Evolutionary conservation across 2,888 invertebrate species (phyloP), one percentile per base, ranked within the genome.

Genomic region (Nemurella pictetii): DNA sequence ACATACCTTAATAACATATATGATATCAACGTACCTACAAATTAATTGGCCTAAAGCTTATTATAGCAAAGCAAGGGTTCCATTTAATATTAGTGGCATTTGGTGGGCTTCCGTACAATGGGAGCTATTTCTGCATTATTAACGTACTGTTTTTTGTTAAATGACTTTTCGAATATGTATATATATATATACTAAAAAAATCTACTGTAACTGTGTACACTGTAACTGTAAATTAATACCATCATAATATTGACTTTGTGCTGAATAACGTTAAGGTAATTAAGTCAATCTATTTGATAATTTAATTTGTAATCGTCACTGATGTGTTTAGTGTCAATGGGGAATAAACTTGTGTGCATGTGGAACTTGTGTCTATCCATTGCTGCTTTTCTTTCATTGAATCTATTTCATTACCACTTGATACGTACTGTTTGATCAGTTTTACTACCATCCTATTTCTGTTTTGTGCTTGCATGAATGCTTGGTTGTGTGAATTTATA

Each of bases 331-430:
- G 82, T 82, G 82, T 82, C 55, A 29, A 82, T 85, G 84, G 81
- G 84, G 86, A 86, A 86, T 86, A 86, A 86, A 86, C 36, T 84
- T 84, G 86, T 85, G 84, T 86, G 86, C 86, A 86, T 86, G 86
- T 86, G 85, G 85, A 84, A 83, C 83, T 83, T 85, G 55, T 82
- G n/a, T 82, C 82, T 82, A 20, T 55, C 55, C 20, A 55, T 55
- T 20, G 55, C 55, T 55, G 78, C 78, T 78, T 78, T n/a, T 78
- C 78, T 78, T 78, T 12, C 30, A 7, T 20, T 55, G 35, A 35
- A 35, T 12, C 78, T 27, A 20, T 28, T 75, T 25, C 27, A 12
- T 75, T 5, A 28, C 25, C 27, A 29, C 27, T 28, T n/a, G 78
- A 78, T 29, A 28, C 20, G 74, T 26, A 55, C 55, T 26, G 12